A percentile compares a stretch with the other conserved stretches of the same genome.
Evolutionary conservation across 2,888 invertebrate genomes (phyloP).

Genomic region (Platycnemis pennipes): DNA sequence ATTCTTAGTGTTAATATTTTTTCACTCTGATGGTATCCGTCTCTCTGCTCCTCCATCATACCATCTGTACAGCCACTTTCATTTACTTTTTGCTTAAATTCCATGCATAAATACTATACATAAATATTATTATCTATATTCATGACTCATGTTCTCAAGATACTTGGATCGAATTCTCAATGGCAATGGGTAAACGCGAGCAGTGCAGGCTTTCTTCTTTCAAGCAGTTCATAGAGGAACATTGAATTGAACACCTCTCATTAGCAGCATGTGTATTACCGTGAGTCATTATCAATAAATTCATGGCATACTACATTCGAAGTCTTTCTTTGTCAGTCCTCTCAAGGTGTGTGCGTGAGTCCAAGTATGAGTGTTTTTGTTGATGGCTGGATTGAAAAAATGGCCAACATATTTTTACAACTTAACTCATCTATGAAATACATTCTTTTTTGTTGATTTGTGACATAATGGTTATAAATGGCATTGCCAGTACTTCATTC

Average conservation of each 20-base stretch:
- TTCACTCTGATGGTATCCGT: slow-evolving; percentile 63
- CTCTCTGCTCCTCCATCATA: slow-evolving; percentile 64
- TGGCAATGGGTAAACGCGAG: neutral
- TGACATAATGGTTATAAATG: slow-evolving; percentile 59
- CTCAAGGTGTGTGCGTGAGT: slow-evolving; percentile 58
- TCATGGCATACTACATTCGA: slow-evolving; percentile 64
- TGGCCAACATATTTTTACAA: slow-evolving; percentile 66
- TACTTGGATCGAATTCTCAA: slow-evolving; percentile 32
- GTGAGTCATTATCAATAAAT: slow-evolving; percentile 67
- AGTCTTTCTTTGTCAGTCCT: slow-evolving; percentile 68
- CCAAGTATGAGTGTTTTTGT: slow-evolving; percentile 64
- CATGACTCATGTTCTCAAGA: slow-evolving; percentile 53
- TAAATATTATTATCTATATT: neutral
- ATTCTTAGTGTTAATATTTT: slow-evolving; percentile 60
- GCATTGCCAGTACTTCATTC: slow-evolving; percentile 68
- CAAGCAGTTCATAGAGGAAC: slow-evolving; percentile 56
- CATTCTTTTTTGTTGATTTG: slow-evolving; percentile 66
- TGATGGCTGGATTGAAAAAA: slow-evolving; percentile 66
- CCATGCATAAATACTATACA: slow-evolving; percentile 15
- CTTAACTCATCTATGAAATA: slow-evolving; percentile 65
- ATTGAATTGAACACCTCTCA: slow-evolving; percentile 63
- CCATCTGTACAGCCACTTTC: slow-evolving; percentile 59
- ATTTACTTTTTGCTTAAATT: slow-evolving; percentile 61
- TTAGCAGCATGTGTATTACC: slow-evolving; percentile 66
- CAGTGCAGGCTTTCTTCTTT: slow-evolving; percentile 46